Conservation (phyloP, 2,797 vertebrate genomes). For the Acridotheres tristis region DNA sequence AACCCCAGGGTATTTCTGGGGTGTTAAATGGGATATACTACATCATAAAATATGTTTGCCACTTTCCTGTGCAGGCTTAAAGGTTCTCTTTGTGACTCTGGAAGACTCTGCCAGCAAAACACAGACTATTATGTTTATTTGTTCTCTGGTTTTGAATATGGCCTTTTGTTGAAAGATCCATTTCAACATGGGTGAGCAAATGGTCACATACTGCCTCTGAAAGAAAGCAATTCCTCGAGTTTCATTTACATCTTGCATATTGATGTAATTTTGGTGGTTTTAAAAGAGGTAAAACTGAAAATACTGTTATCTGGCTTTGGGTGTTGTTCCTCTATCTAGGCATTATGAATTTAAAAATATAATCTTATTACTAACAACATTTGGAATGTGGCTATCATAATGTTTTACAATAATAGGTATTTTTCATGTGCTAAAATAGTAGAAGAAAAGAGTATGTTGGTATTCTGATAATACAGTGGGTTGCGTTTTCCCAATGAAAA, state of each 20-base stretch:
- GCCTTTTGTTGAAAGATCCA: slow-evolving; percentile 19
- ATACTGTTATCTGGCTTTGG: background rate
- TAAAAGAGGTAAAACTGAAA: background rate
- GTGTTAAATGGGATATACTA: background rate
- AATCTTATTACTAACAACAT: background rate
- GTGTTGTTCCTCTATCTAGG: background rate
- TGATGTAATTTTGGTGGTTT: background rate
- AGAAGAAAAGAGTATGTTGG: background rate
- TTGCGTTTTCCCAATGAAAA: background rate
- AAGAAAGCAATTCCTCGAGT: slow-evolving; percentile 5
- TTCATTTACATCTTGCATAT: background rate
- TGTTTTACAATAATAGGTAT: background rate
- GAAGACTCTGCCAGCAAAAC: background rate
- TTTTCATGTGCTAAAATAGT: background rate
- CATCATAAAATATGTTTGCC: background rate
- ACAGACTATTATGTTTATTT: background rate
- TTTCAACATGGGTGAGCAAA: background rate
- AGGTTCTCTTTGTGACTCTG: slow-evolving; percentile 1
- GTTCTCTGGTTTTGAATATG: slow-evolving; percentile 1
- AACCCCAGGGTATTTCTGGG: background rate
- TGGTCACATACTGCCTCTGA: background rate
- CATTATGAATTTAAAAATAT: background rate
- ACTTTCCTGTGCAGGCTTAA: background rate
- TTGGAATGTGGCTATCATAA: background rate
- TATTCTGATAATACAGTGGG: background rate